Evolutionary conservation across 2,888 invertebrate genomes (phyloP), one percentile per base, ranked within the genome.

Genomic region (Stenolophus ochropezus): DNA sequence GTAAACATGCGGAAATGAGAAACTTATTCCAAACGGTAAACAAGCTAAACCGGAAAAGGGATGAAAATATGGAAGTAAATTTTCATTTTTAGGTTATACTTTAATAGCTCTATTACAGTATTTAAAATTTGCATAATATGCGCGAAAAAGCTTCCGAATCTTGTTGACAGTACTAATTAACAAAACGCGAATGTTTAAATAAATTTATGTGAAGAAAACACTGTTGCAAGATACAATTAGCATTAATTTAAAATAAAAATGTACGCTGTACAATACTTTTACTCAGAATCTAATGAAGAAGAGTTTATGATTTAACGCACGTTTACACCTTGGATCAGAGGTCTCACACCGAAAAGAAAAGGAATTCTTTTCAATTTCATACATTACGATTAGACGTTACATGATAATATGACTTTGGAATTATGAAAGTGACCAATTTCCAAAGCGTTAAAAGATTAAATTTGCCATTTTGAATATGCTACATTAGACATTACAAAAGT

Each of bases 171-270:
- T 25, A 61, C 23, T 25, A 61, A 61, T 25, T 61, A 61, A 14
- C 61, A 61, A 61, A 61, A 61, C 14, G 1, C 25, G 14, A 61
- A 61, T 61, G 14, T 25, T 23, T 8, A 61, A 27, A 23, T 0
- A 61, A 61, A 61, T 61, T 61, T 61, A 27, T 61, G 23, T 25
- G 25, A 61, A 61, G n/a, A 61, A 25, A 61, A 61, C 14, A n/a
- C 5, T 61, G 20, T 61, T 25, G 61, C n/a, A 61, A 61, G 61
- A 61, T 61, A 61, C 61, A 61, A 61, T 61, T 61, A 61, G 61
- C 61, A 61, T 61, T 61, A 61, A 61, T 61, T 61, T 14, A n/a
- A 14, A 25, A 61, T 61, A 61, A 61, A 20, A 61, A 61, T 14
- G 21, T 25, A 25, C 23, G 14, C 2, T 27, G 61, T n/a, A 25